These are phyloP conservation scores for Drosophila sproati DNA, from an alignment of 1,140 invertebrate species.

Conservation along the genomic window DNA sequence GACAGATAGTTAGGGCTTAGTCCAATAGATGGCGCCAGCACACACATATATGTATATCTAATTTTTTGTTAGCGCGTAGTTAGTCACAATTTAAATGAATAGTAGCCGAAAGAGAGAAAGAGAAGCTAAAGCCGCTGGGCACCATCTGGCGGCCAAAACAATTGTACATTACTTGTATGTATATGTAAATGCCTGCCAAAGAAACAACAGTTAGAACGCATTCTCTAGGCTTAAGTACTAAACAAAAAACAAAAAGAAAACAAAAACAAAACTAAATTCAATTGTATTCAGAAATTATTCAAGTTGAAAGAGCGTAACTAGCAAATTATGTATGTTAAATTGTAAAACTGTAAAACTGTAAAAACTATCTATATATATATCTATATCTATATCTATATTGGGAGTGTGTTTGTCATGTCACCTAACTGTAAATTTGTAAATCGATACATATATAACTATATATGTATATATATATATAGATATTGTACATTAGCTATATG, in stretches of 20 bases:
- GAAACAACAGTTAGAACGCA: background rate
- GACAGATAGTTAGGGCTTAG: background rate
- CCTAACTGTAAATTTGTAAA: slow-evolving; percentile 54
- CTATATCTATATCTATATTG: background rate
- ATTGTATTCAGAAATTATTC: slow-evolving; percentile 37
- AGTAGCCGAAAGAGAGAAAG: slow-evolving; percentile 20
- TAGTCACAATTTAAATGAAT: slow-evolving; percentile 82
- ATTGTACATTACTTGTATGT: background rate
- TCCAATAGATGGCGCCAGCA: slow-evolving; percentile 33
- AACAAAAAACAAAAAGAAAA: slow-evolving; percentile 13
- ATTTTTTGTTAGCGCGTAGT: slow-evolving; percentile 72
- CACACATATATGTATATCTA: slow-evolving; percentile 36
- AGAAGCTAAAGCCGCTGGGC: slow-evolving; percentile 30
- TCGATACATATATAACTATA: slow-evolving; percentile 23
- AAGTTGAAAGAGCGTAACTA: slow-evolving; percentile 17
- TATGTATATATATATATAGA: slow-evolving; percentile 27
- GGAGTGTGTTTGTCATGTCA: slow-evolving; percentile 48
- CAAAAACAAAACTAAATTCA: slow-evolving; percentile 47
- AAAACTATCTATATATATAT: slow-evolving; percentile 32
- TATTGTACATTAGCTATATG: slow-evolving; percentile 53
- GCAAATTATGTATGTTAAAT: slow-evolving; percentile 36
- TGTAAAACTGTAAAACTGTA: slow-evolving; percentile 19
- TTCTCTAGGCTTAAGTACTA: slow-evolving; percentile 18
- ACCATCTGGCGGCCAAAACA: slow-evolving; percentile 24
- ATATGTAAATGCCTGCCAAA: background rate